Evolutionary conservation across 1,140 invertebrate genomes (phyloP).

Genomic region (Calycopis cecrops): DNA sequence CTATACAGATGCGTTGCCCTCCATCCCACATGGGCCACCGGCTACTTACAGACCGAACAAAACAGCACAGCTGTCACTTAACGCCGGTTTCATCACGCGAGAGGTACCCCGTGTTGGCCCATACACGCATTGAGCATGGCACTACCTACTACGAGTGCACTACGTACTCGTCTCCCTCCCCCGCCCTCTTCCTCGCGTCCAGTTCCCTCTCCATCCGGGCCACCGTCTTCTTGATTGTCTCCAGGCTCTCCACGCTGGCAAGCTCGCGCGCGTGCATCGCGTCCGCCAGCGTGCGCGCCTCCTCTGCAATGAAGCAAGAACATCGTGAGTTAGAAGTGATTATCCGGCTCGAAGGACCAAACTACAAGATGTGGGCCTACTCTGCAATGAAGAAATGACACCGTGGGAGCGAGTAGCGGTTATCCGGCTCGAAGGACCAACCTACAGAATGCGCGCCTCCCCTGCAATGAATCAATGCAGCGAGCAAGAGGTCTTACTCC

Average conservation of each 20-base stretch:
- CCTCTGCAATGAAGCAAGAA: constrained; percentile 35
- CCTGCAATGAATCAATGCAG: constrained; percentile 28
- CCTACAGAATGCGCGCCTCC: constrained; percentile 62
- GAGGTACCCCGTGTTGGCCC: too few species aligned
- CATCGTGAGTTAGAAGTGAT: not conserved
- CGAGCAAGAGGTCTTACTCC: not conserved
- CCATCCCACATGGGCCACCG: too few species aligned
- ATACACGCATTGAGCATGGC: too few species aligned
- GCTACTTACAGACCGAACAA: too few species aligned
- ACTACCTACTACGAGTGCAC: too few species aligned
- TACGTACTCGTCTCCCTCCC: constrained; percentile 67
- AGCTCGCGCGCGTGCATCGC: constrained; percentile 78
- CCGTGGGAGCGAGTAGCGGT: not conserved
- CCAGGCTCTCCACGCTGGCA: constrained; percentile 77
- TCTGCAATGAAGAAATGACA: constrained; percentile 29
- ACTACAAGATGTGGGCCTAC: constrained; percentile 62
- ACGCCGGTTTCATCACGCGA: too few species aligned
- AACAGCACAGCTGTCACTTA: too few species aligned
- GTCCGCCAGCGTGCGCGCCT: constrained; percentile 71
- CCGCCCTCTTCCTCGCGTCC: constrained; percentile 75
- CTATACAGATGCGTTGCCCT: too few species aligned
- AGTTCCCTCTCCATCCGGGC: constrained; percentile 76
- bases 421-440: not conserved
- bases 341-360: not conserved
- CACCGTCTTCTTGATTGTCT: constrained; percentile 78